These are phyloP conservation scores for Sturnira hondurensis DNA, from an alignment of 2,113 vertebrate species.

Conservation along the genomic window DNA sequence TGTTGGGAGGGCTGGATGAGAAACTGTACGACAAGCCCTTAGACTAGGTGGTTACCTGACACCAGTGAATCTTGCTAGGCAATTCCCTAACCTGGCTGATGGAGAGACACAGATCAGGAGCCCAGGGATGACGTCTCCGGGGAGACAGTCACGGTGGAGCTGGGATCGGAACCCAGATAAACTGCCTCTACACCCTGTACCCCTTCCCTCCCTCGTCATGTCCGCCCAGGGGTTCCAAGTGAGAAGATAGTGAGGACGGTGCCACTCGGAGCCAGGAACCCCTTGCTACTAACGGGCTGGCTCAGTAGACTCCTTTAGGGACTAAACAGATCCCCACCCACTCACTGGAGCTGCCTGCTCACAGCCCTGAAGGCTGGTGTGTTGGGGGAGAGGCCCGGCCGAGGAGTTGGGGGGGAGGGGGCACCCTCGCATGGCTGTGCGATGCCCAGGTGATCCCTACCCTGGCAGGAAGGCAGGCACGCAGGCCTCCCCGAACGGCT, in stretches of 20 bases:
- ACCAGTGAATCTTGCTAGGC: neutral
- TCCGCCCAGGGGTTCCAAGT: neutral
- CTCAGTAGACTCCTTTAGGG: neutral
- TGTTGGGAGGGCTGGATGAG: too few species aligned
- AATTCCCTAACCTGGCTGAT: neutral
- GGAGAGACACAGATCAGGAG: neutral
- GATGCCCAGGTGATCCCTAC: neutral
- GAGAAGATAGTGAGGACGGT: too few species aligned
- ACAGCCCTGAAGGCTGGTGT: rapidly evolving
- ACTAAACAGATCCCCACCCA: neutral
- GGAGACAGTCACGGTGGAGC: too few species aligned
- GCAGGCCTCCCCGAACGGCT: neutral
- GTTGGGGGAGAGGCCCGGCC: neutral
- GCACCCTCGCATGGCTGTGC: neutral
- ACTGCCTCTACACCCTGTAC: neutral
- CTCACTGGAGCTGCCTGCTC: too few species aligned
- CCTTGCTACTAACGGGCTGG: neutral
- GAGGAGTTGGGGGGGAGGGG: too few species aligned
- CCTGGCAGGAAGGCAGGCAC: rapidly evolving
- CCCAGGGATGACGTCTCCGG: rapidly evolving
- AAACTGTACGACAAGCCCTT: neutral
- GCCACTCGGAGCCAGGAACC: neutral
- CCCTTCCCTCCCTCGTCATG: neutral
- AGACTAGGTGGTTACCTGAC: neutral
- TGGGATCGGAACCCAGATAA: neutral